Conservation (phyloP, 2,888 invertebrate genomes). For the Parapristionchus giblindavisi region DNA sequence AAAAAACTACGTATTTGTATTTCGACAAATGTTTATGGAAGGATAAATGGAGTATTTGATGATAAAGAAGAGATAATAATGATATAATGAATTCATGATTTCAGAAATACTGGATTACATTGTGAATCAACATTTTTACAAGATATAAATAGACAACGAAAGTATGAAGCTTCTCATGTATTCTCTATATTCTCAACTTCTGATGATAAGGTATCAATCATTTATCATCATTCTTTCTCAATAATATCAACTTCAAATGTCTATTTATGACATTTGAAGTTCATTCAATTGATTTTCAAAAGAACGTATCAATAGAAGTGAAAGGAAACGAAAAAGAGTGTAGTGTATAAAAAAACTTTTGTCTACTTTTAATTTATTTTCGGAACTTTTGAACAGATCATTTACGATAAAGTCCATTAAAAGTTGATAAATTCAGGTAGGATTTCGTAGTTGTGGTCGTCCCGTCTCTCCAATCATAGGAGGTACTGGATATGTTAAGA, state of each 20-base stretch:
- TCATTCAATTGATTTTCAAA: not conserved
- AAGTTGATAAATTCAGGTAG: conserved; percentile 46
- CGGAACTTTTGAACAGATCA: not conserved
- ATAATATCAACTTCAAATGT: too few relatives aligned
- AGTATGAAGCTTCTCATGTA: conserved; percentile 63
- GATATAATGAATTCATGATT: conserved; percentile 13
- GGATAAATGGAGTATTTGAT: not conserved
- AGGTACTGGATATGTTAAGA: conserved; percentile 64
- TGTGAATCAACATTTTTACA: conserved; percentile 67
- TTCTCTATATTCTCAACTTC: conserved; percentile 66
- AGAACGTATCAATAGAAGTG: too few relatives aligned
- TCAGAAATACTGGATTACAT: conserved; percentile 62
- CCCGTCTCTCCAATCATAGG: conserved; percentile 63
- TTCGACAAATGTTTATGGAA: too few relatives aligned
- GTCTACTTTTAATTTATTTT: not conserved
- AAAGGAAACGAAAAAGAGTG: too few relatives aligned
- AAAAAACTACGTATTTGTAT: too few relatives aligned
- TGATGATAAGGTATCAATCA: conserved; percentile 61
- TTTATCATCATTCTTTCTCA: not conserved
- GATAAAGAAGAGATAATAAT: not conserved
- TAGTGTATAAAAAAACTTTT: too few relatives aligned
- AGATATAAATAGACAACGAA: conserved; percentile 62
- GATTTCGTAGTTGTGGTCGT: conserved; percentile 57
- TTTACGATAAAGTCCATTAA: too few relatives aligned
- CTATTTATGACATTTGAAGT: not conserved